Base-by-base conservation (phyloP, 2,888 invertebrate genomes). In the Steinernema carpocapsae region DNA sequence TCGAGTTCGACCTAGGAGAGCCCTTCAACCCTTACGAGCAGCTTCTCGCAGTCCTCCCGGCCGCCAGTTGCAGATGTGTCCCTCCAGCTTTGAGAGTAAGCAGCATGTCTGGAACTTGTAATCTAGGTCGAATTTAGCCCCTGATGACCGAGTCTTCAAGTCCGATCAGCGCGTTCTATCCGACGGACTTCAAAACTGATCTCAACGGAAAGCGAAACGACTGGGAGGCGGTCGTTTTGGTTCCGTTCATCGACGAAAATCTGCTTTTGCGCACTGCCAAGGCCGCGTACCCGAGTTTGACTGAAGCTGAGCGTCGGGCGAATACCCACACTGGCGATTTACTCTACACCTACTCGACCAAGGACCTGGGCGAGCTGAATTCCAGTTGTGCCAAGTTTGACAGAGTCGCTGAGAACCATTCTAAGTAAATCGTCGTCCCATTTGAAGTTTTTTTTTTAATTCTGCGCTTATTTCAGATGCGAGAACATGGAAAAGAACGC, bases 11-110 rank as follows among this genome's bases (percentile, higher is more conserved):
- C 14, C 88, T 93, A 79, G 94, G 93, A 1, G 91, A 91, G 81
- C 97, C 97, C 0, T 97, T 97, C 88, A 90, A 92, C 80, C 96
- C 97, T 0, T 97, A 94, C 88, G 92, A 95, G 88, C 94, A 94
- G 91, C 89, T 96, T 1, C 88, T 95, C 80, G 94, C 93, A 29
- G 95, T 95, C 0, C 88, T 96, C 48, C 95, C 95, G 24, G 91
- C 94, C 1, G 93, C 93, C n/a, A 94, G 94, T 84, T 92, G 92
- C 86, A 90, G 91, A 1, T 90, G 94, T 2, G 88, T 96, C 26
- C 95, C 95, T 0, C 83, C 89, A 70, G 91, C 93, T 1, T 94
- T 93, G 89, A 93, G 93, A 86, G 89, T 91, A 42, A 26, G 74
- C n/a, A n/a, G n/a, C n/a, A n/a, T n/a, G n/a, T n/a, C n/a, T n/a